These are phyloP conservation scores for Perodicticus potto DNA, from an alignment of 2,797 vertebrate genomes.

Conservation along the genomic window DNA sequence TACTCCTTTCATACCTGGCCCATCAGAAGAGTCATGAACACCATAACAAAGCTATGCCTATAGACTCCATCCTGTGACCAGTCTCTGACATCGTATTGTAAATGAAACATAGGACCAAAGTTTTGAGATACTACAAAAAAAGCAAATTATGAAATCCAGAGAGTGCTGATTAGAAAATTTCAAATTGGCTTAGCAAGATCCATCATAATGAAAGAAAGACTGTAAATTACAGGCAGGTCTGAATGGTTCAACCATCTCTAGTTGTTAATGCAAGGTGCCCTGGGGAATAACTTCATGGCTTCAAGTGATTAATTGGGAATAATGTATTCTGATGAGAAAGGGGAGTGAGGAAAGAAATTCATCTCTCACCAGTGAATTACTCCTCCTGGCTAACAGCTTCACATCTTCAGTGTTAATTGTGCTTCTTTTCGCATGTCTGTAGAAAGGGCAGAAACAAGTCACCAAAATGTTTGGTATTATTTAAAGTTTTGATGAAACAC, in stretches of 20 bases:
- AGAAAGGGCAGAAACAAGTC: slow-evolving; percentile 68
- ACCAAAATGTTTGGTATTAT: neutral
- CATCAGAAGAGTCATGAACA: neutral
- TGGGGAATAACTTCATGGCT: slow-evolving; percentile 67
- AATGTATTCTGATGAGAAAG: slow-evolving; percentile 58
- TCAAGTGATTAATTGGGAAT: slow-evolving; percentile 68
- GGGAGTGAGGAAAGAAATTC: slow-evolving; percentile 51
- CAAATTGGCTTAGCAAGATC: slow-evolving; percentile 73
- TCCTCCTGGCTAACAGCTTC: slow-evolving; percentile 94
- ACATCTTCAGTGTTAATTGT: slow-evolving; percentile 95
- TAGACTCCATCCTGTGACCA: neutral
- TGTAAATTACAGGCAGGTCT: slow-evolving; percentile 63
- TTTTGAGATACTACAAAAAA: slow-evolving; percentile 64
- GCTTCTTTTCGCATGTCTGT: slow-evolving; percentile 95
- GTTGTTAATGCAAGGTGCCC: slow-evolving; percentile 71
- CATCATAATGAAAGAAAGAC: slow-evolving; percentile 56
- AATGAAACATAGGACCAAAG: neutral
- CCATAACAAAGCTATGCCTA: neutral
- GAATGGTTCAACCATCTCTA: slow-evolving; percentile 47
- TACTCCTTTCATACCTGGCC: neutral
- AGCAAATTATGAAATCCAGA: slow-evolving; percentile 51
- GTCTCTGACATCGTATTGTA: neutral
- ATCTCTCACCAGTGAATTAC: slow-evolving; percentile 93
- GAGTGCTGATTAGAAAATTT: slow-evolving; percentile 68
- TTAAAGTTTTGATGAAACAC: slow-evolving; percentile 30